A percentile compares a stretch with the other conserved stretches of the same genome.
Conservation (phyloP, 1,140 invertebrate species). For the Wiebesia pumilae region DNA sequence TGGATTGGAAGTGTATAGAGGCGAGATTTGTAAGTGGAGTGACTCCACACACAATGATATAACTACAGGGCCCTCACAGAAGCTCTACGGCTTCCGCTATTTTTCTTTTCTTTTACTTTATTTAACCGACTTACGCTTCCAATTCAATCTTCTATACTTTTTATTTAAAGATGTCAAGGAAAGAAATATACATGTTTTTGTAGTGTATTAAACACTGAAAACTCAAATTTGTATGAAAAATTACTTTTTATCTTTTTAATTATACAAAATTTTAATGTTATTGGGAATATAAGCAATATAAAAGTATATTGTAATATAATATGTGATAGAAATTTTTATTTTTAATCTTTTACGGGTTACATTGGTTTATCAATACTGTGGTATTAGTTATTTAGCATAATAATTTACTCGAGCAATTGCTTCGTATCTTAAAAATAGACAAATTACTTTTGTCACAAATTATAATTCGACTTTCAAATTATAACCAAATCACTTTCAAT, state of each 20-base stretch:
- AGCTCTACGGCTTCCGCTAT: background rate
- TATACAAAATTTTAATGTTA: background rate
- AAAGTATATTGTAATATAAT: background rate
- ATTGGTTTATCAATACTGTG: background rate
- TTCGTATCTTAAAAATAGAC: too few species aligned
- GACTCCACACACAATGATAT: background rate
- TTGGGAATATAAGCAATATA: background rate
- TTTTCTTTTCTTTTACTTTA: background rate
- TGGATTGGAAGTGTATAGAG: conserved; percentile 29
- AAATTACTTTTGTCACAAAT: too few species aligned
- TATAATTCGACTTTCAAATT: too few species aligned
- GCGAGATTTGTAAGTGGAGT: conserved; percentile 10
- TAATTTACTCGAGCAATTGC: too few species aligned
- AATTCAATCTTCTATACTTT: background rate
- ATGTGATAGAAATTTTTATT: background rate
- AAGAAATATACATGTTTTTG: background rate
- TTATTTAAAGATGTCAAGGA: background rate
- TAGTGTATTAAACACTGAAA: background rate
- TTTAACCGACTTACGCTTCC: background rate
- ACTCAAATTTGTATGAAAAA: background rate
- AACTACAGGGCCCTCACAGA: background rate
- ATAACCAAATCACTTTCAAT: too few species aligned
- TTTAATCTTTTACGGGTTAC: background rate
- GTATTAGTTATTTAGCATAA: too few species aligned
- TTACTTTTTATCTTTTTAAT: background rate